A percentile compares a stretch with the other conserved stretches of the same genome.
Evolutionary conservation across 2,113 vertebrate species (phyloP).

Genomic region (Sylvilagus bachmani): DNA sequence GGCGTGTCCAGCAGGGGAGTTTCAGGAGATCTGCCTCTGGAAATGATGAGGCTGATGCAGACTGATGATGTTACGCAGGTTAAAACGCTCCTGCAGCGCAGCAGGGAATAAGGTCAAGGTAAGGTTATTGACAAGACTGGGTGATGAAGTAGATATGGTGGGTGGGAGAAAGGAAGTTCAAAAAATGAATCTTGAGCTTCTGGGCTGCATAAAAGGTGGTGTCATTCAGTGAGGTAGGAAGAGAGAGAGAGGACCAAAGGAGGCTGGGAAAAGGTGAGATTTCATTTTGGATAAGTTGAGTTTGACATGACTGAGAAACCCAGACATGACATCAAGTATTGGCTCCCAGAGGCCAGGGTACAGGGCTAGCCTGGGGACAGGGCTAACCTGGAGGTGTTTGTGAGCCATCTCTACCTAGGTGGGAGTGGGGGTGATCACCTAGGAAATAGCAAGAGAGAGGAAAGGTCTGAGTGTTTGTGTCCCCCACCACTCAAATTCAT

Average conservation of each 20-base stretch:
- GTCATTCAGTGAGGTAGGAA: not conserved
- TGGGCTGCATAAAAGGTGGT: not conserved
- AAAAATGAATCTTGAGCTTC: slow-evolving; percentile 17
- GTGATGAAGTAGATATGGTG: not conserved
- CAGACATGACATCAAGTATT: not conserved
- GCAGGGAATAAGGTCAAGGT: not conserved
- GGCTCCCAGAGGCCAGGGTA: not conserved
- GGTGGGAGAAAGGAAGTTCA: not conserved
- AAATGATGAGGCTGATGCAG: not conserved
- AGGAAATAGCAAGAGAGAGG: not conserved
- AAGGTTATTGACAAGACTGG: not conserved
- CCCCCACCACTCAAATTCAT: not conserved
- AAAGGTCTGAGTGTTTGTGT: not conserved
- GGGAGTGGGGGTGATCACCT: not conserved
- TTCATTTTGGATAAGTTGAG: not conserved
- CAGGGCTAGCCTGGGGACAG: not conserved
- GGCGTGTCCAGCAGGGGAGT: not conserved
- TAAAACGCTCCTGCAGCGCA: not conserved
- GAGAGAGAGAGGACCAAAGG: not conserved
- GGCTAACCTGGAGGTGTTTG: not conserved
- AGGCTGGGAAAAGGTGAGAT: not conserved
- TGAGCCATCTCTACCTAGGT: not conserved
- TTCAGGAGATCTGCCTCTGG: not conserved
- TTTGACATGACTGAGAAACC: not conserved
- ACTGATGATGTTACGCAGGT: not conserved